Percentiles rank a stretch among this genome's conserved stretches.
Evolutionary conservation across 2,888 invertebrate genomes (phyloP).

Genomic region (Callosobruchus maculatus): DNA sequence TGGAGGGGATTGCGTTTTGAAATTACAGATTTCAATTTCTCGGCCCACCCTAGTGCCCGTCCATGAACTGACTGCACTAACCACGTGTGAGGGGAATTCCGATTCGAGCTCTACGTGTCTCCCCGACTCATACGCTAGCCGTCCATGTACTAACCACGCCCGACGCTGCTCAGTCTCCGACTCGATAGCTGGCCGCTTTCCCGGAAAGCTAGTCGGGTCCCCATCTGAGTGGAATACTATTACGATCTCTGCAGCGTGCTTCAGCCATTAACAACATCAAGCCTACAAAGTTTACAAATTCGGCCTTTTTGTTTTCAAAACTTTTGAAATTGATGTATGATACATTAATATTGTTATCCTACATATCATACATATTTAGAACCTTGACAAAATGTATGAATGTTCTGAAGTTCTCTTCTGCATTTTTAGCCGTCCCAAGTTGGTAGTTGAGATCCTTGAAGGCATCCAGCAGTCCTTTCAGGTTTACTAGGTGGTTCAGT

Average conservation of each 20-base stretch:
- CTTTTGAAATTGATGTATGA: neutral
- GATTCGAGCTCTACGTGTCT: too few relatives aligned
- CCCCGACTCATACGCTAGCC: too few relatives aligned
- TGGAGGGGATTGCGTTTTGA: too few relatives aligned
- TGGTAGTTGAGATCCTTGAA: neutral
- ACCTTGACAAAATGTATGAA: neutral
- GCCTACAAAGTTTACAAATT: neutral
- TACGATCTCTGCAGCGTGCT: neutral
- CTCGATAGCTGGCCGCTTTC: too few relatives aligned
- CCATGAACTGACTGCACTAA: too few relatives aligned
- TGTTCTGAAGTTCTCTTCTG: neutral
- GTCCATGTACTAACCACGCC: too few relatives aligned
- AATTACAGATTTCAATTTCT: too few relatives aligned
- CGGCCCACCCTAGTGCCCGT: too few relatives aligned
- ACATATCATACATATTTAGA: neutral
- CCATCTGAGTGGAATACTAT: too few relatives aligned
- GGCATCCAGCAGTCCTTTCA: neutral
- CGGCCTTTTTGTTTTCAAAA: neutral
- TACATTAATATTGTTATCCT: neutral
- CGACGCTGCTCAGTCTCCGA: too few relatives aligned
- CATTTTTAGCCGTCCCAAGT: neutral
- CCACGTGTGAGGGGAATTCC: too few relatives aligned
- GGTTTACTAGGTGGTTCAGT: neutral
- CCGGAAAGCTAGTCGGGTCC: too few relatives aligned
- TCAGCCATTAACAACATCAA: neutral